Evolutionary conservation across 1,140 invertebrate genomes (phyloP), one percentile per base, ranked within the genome.

Genomic region (Drosophila pseudoobscura): DNA sequence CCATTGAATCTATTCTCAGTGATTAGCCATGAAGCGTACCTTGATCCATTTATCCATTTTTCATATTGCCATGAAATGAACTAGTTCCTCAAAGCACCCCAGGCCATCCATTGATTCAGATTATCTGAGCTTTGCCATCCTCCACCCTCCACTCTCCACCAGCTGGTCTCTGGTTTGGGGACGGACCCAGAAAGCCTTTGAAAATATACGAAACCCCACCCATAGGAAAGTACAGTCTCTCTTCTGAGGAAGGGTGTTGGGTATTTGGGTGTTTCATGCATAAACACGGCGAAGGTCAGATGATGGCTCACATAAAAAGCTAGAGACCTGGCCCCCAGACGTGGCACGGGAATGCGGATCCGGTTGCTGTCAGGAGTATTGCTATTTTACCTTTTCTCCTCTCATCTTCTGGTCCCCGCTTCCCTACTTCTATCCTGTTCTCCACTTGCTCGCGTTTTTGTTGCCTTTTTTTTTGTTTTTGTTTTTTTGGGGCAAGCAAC

Each of bases 241-340:
- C 3, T 0, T 43, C 22, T 24, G 22, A 22, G 20, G 9, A n/a
- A 13, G 20, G n/a, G 3, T 3, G 15, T 1, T 2, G 31, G 31
- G 2, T 35, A 8, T 11, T 11, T 52, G 46, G 29, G 49, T 57
- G 69, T 55, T 73, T 68, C 51, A 77, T 77, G 72, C 73, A 77
- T 73, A 66, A 80, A 64, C 80, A 73, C 69, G 22, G 26, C 68
- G 66, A 80, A 77, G 78, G 78, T 82, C 78, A 77, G 57, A 56
- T 47, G 60, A 29, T 39, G 49, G 66, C 72, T 53, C 59, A 56
- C 61, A 77, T 62, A 52, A 80, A 77, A 60, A 73, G 73, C 54
- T 59, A 56, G 69, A 31, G 39, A 29, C 41, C 47, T 50, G 41
- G 22, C 46, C 31, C 31, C 24, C 26, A 50, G 24, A 43, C 39